phyloP scores from a whole-genome alignment of 1,140 invertebrate genomes.

The Babylonia areolata region DNA sequence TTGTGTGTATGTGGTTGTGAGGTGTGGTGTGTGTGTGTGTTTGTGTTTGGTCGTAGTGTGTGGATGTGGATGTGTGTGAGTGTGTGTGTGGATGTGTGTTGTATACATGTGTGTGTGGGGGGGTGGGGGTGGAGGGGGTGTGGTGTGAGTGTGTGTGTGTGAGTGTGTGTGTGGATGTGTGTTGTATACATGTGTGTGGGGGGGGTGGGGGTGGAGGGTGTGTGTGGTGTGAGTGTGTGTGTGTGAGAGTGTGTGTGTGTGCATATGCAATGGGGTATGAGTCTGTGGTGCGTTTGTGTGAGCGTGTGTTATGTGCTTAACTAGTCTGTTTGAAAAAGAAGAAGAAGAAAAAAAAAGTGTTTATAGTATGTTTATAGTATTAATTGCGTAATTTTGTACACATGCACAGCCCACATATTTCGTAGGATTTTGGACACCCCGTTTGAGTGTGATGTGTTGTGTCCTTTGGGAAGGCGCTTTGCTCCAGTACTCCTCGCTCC shows the following conservation, averaged over 20 bases:
- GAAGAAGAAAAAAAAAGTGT: no score
- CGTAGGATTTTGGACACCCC: no score
- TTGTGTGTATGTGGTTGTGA: slow-evolving; percentile 69
- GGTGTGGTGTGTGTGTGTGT: slow-evolving; percentile 62
- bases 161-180: background rate
- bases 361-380: no score
- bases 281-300: no score
- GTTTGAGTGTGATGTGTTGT: no score
- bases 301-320: no score
- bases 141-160: background rate
- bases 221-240: background rate
- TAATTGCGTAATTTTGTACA: no score
- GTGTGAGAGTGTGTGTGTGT: background rate
- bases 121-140: slow-evolving; percentile 65
- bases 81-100: slow-evolving; percentile 71
- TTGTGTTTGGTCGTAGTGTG: background rate
- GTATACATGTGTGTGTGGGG: background rate
- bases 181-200: background rate
- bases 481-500: no score
- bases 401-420: no score
- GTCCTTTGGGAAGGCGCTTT: no score
- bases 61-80: slow-evolving; percentile 69
- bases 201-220: slow-evolving; percentile 47
- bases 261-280: no score
- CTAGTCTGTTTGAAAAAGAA: no score